Base-by-base conservation (phyloP, 2,113 vertebrate species). In the Calidris pugnax region DNA sequence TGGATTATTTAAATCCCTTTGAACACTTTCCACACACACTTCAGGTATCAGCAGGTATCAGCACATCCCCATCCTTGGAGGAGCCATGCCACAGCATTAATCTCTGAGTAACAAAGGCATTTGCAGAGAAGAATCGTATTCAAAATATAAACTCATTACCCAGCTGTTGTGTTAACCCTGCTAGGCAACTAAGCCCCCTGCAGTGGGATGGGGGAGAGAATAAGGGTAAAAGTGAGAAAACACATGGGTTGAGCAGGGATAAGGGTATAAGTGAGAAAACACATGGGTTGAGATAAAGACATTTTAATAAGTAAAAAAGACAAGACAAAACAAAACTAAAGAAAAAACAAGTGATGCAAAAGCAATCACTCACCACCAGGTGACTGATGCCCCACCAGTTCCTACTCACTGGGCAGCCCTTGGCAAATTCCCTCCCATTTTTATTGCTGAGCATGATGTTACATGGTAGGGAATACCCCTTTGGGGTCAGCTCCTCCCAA, bases 161-260 rank as follows among this genome's bases (percentile, higher is more conserved):
- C 22, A 51, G 51, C 8, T 78, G 30, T 6, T 81, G 20, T 55
- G 14, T 35, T 67, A 75, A 63, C 12, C 7, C 10, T 5, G 2
- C 32, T 9, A 50, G 24, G 24, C 60, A 85, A 24, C 22, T 67
- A 37, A 75, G 19, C 4, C 11, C 4, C 6, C 3, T 6, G 1
- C 12, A 35, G 35, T 50, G 47, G 27, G 18, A 27, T 14, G 3
- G 10, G 10, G 28, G 26, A 78, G 8, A 47, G 14, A 93, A 81
- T 14, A 72, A 75, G 30, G 5, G 14, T 43, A 47, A 50, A 87
- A 79, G 32, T 72, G 35, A 68, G 32, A 83, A 92, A 84, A 82
- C 0, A 1, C 0, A 0, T 57, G 16, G 17, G 20, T 45, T 62
- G 56, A 77, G 45, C n/a, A n/a, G n/a, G n/a, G n/a, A 81, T 14